These are phyloP conservation scores for Volucella inanis DNA, from an alignment of 2,888 invertebrate genomes.

Conservation along the genomic window DNA sequence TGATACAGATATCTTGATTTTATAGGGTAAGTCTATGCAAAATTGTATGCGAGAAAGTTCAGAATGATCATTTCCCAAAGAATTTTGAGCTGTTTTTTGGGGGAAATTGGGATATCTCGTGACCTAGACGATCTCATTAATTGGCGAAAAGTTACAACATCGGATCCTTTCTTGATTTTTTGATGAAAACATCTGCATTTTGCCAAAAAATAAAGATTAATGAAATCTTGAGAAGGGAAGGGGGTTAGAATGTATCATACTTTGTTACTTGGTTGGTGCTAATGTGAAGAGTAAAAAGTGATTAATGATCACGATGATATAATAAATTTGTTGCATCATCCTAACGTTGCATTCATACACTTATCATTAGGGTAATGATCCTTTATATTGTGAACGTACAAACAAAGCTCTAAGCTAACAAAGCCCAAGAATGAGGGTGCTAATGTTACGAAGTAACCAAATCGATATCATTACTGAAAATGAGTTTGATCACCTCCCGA, in stretches of 20 bases:
- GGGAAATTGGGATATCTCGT: constrained; percentile 9
- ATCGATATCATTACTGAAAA: too few relatives aligned
- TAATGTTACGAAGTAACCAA: too few relatives aligned
- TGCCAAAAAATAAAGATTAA: background rate
- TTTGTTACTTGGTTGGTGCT: constrained; percentile 29
- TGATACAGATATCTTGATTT: background rate
- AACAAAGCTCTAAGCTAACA: too few relatives aligned
- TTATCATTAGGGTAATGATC: too few relatives aligned
- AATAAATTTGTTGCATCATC: background rate
- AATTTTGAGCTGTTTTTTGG: constrained; percentile 3
- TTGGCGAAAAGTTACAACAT: constrained; percentile 33
- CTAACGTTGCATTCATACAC: too few relatives aligned
- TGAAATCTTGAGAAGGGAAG: background rate
- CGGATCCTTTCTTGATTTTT: background rate
- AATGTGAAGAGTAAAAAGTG: constrained; percentile 34
- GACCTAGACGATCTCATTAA: constrained; percentile 45
- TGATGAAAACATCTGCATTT: constrained; percentile 47
- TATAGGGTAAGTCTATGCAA: constrained; percentile 53
- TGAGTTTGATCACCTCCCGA: too few relatives aligned
- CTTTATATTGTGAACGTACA: too few relatives aligned
- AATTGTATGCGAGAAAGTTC: constrained; percentile 59
- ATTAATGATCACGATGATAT: constrained; percentile 34
- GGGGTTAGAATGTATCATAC: constrained; percentile 8
- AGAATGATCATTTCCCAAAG: constrained; percentile 63
- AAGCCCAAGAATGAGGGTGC: too few relatives aligned